Evolutionary conservation across 2,797 vertebrate genomes (phyloP), one percentile per base, ranked within the genome.

Genomic region (Dicrostonyx torquatus): DNA sequence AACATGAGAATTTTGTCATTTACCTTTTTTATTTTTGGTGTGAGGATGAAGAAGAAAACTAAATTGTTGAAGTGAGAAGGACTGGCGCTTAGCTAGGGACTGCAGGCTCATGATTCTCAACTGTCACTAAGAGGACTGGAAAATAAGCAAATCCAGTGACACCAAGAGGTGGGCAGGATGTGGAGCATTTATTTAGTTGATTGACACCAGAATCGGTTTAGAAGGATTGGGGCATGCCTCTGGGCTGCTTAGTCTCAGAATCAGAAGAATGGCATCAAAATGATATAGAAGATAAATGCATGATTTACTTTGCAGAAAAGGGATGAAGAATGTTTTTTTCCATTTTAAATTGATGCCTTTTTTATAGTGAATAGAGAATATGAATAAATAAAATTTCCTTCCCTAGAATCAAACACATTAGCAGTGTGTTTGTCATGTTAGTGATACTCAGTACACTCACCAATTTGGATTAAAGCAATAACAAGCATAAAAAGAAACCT

Each of bases 331-430:
- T 93, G 12, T 9, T 22, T 90, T 58, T 43, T 90, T 88, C 43
- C 37, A 62, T 60, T 94, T 94, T 75, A 91, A 95, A 83, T 86
- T 93, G 90, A 82, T 93, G 89, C 60, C n/a, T 91, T 93, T 89
- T n/a, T 60, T 58, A 20, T 62, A 72, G 37, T 12, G 31, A 96
- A 95, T 1, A 93, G 77, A 94, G 94, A 94, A 75, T 87, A 1
- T 26, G 55, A 92, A 94, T 82, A 70, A 93, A 83, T 5, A 24
- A 43, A 80, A 93, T 45, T 58, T 82, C 9, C 24, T n/a, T 85
- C 89, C 55, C 75, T 31, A 62, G 73, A 93, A 83, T 88, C 78
- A 94, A 93, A 72, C 75, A n/a, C n/a, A 73, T 64, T 82, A 76
- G 72, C 88, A 62, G 70, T 11, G 18, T 94, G 37, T 6, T 14